Percentiles rank a stretch among this genome's conserved stretches.
phyloP scores from a whole-genome alignment of 2,888 invertebrate genomes.

The Agriotes lineatus region DNA sequence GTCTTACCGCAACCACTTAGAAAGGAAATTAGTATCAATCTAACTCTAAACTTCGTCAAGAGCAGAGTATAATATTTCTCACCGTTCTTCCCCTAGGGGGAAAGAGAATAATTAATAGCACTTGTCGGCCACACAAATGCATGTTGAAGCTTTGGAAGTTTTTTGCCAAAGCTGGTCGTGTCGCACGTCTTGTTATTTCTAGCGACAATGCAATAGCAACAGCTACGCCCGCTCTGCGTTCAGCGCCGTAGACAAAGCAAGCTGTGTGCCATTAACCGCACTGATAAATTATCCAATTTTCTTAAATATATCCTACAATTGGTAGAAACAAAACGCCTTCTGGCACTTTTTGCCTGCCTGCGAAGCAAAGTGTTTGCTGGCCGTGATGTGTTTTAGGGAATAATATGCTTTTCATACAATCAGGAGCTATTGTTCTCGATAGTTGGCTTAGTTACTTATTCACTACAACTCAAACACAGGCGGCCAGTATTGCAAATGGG shows the following conservation, averaged over 20 bases:
- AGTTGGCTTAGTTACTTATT: too few species aligned
- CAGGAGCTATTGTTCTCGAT: too few species aligned
- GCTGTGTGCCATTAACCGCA: constrained; percentile 32
- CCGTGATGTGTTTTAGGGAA: not conserved
- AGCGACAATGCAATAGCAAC: constrained; percentile 30
- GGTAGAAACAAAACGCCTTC: constrained; percentile 1
- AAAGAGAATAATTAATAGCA: constrained; percentile 37
- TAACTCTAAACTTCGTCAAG: too few species aligned
- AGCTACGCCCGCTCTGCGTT: constrained; percentile 32
- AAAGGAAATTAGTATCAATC: too few species aligned
- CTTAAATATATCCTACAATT: constrained; percentile 20
- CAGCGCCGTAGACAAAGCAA: constrained; percentile 33
- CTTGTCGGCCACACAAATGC: constrained; percentile 39
- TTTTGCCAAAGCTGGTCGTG: constrained; percentile 32
- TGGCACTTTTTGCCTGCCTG: not conserved
- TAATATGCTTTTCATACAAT: not conserved
- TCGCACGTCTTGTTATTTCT: constrained; percentile 37
- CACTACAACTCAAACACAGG: too few species aligned
- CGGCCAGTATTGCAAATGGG: too few species aligned
- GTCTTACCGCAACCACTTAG: too few species aligned
- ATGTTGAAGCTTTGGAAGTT: constrained; percentile 27
- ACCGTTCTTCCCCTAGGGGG: not conserved
- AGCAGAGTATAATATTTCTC: too few species aligned
- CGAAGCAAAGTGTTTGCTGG: constrained; percentile 6
- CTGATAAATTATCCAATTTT: constrained; percentile 35